Evolutionary conservation across 2,113 vertebrate genomes (phyloP).

Genomic region (Takifugu bimaculatus): DNA sequence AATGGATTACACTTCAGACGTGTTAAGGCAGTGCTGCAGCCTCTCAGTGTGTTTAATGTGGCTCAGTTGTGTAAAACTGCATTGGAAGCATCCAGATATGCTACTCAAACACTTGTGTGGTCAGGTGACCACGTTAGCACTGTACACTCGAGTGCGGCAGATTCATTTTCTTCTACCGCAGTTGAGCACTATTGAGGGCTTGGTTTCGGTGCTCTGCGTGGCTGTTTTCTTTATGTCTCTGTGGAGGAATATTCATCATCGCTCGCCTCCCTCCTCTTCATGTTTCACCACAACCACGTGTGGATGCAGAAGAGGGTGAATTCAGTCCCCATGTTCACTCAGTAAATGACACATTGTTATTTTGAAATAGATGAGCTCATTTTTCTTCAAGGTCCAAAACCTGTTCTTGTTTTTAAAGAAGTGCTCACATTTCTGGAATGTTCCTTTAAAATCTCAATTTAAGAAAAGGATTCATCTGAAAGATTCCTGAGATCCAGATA

Average conservation of each 20-base stretch:
- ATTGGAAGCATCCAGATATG: constrained; percentile 59
- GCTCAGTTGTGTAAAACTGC: constrained; percentile 45
- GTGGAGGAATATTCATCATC: constrained; percentile 29
- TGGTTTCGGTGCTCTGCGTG: neutral
- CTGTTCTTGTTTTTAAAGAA: constrained; percentile 31
- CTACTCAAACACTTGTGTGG: constrained; percentile 42
- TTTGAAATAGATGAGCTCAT: constrained; percentile 53
- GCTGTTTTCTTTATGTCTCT: constrained; percentile 23
- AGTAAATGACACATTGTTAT: constrained; percentile 27
- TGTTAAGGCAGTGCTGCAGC: constrained; percentile 5
- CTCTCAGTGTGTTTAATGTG: constrained; percentile 7
- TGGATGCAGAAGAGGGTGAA: constrained; percentile 17
- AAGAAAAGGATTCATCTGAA: constrained; percentile 20
- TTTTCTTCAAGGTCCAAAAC: constrained; percentile 49
- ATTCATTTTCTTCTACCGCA: constrained; percentile 2
- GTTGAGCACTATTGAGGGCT: neutral
- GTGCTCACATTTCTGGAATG: constrained; percentile 32
- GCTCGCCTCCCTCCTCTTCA: constrained; percentile 12
- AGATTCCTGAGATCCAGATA: constrained; percentile 36
- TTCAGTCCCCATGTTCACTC: constrained; percentile 27
- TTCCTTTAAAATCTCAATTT: constrained; percentile 21
- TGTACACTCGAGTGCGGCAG: neutral
- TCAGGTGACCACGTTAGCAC: constrained; percentile 28
- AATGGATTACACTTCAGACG: constrained; percentile 6
- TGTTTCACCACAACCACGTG: constrained; percentile 8